These are phyloP conservation scores for Chrysolina haemoptera DNA, from an alignment of 2,888 invertebrate genomes.

Conservation along the genomic window DNA sequence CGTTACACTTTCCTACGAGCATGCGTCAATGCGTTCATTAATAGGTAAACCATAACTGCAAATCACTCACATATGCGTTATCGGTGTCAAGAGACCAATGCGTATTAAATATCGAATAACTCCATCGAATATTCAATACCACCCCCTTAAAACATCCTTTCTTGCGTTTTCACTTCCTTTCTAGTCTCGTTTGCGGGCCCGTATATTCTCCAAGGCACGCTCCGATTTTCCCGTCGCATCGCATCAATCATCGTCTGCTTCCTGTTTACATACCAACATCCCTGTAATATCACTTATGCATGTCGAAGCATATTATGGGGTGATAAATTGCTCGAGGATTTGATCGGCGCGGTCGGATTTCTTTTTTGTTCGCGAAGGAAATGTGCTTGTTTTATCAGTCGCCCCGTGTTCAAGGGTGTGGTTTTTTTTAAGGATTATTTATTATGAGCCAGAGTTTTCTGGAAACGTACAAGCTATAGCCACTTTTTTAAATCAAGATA, in stretches of 20 bases:
- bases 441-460: no score
- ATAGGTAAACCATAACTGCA: no score
- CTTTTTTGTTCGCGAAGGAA: no score
- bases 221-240: conserved; percentile 41
- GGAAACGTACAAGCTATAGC: no score
- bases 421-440: no score
- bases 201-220: conserved; percentile 14
- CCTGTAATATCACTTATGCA: conserved; percentile 56
- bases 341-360: background rate
- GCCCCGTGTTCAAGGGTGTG: no score
- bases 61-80: no score
- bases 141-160: conserved; percentile 1
- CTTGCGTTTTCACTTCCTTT: conserved; percentile 1
- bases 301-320: conserved; percentile 51
- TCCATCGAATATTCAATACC: background rate
- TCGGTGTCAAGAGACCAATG: no score
- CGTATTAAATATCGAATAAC: background rate
- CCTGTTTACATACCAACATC: conserved; percentile 62
- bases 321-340: conserved; percentile 37
- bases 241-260: conserved; percentile 61
- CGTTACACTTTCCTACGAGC: no score
- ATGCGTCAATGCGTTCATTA: no score
- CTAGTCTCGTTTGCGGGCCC: background rate
- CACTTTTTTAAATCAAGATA: no score
- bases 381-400: no score